Base-by-base conservation (phyloP, 2,888 invertebrate genomes). In the Folsomia manolachei region DNA sequence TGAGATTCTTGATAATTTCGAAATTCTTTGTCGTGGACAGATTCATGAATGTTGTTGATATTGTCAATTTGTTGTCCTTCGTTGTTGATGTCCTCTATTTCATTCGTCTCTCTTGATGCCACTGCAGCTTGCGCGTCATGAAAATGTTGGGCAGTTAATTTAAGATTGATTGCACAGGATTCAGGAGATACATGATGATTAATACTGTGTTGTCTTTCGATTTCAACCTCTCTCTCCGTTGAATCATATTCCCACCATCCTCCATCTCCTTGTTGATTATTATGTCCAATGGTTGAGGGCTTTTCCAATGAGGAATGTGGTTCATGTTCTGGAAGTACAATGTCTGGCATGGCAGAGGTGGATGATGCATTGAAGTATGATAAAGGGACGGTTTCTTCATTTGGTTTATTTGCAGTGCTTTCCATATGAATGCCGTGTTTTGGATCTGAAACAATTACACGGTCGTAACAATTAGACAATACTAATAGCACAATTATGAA, bases 171-270 rank as follows among this genome's bases (percentile, higher is more conserved):
- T 4, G 70, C 67, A 60, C 66, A 65, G 0, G 64, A 63, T 21
- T 60, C 60, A 23, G 66, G 25, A 7, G 19, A 18, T 39, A 52
- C 21, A n/a, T 27, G 51, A 24, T 23, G 63, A 27, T 23, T 19
- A 14, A 24, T 70, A 25, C 1, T 25, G 2, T 18, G n/a, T 4
- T 4, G 18, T 19, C 18, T 19, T 2, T 23, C 65, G 2, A 21
- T 51, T 18, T 11, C 51, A 39, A 63, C 26, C 0, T 69, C 69
- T 25, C 65, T 56, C 9, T 67, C 52, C 61, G 62, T 21, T 11
- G 51, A n/a, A 1, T 66, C 39, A 26, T 68, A 69, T 4, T 69
- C 74, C 14, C 51, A 63, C 23, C 69, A 72, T 56, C 53, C 71
- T 23, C 27, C 68, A 7, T 71, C 39, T 9, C 7, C 39, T 9